Evolutionary conservation across 2,888 invertebrate genomes (phyloP), one percentile per base, ranked within the genome.

Genomic region (Epiblema foenella): DNA sequence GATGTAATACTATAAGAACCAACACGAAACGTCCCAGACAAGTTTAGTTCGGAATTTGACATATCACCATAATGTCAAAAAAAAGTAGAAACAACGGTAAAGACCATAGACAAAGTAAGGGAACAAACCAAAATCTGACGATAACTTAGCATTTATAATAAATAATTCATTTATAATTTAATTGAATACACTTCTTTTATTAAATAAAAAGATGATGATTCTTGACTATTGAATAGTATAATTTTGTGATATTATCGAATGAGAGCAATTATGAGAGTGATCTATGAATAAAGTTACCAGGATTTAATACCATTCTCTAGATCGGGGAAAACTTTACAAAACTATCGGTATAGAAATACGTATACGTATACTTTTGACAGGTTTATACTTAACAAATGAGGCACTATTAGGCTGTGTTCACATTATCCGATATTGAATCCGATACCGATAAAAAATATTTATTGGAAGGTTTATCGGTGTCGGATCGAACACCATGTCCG

Each of bases 1-100:
- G 80, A 83, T 85, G 79, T 83, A 84, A 81, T 85, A 85, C 72
- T 77, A 74, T 74, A 83, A 81, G 85, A 88, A 87, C 84, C 84
- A 89, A 87, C 88, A 89, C 84, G 86, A 92, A 87, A 88, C 83
- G 82, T 85, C 78, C 85, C 83, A 88, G 86, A 86, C 84, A 88
- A 89, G 86, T 88, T 89, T 84, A 90, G 89, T 90, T 91, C 87
- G 87, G 87, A 90, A 88, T 91, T 92, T 92, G 93, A 92, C 92
- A 89, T 85, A 82, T 79, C 80, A 84, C 85, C 84, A 85, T 83
- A 85, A 77, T 81, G 85, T 84, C 84, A 85, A 89, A 86, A 87
- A n/a, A 81, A 79, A 77, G 78, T 82, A 78, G 79, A 83, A 84
- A 81, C 84, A 89, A 89, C 89, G 89, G 88, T 89, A 87, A 84